Evolutionary conservation across 1,140 invertebrate species (phyloP).

Genomic region (Cyrtorhinus lividipennis): DNA sequence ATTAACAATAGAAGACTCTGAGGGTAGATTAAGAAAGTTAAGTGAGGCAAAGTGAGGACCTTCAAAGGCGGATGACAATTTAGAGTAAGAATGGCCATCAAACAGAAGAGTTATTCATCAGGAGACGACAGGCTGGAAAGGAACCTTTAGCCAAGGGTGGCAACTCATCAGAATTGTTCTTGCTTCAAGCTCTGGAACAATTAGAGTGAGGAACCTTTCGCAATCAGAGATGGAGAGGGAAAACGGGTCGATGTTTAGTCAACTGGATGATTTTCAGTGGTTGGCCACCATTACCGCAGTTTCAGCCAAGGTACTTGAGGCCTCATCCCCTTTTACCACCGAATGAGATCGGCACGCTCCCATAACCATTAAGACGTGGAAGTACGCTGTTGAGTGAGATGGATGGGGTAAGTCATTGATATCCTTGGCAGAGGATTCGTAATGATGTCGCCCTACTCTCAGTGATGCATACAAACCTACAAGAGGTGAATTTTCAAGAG

Average conservation of each 20-base stretch:
- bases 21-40: slow-evolving; percentile 8
- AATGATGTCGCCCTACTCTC: background rate
- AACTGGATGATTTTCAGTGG: slow-evolving; percentile 1
- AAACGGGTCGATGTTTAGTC: slow-evolving; percentile 9
- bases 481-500: too few relatives aligned
- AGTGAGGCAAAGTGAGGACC: slow-evolving; percentile 3
- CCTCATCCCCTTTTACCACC: background rate
- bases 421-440: background rate
- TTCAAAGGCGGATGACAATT: slow-evolving; percentile 6
- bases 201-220: background rate
- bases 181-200: slow-evolving; percentile 1
- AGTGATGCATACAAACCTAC: too few relatives aligned
- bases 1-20: background rate
- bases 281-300: background rate
- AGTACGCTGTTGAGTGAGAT: background rate
- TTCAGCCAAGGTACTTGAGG: background rate
- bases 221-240: slow-evolving; percentile 1
- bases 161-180: slow-evolving; percentile 7
- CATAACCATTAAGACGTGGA: background rate
- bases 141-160: background rate
- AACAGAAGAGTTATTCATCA: slow-evolving; percentile 7
- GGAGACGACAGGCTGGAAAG: background rate
- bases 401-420: background rate
- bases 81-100: slow-evolving; percentile 7
- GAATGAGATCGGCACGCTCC: slow-evolving; percentile 1